A percentile compares a stretch with the other conserved stretches of the same genome.
These are phyloP conservation scores for Rhopilema esculentum DNA, from an alignment of 30 jellyfish, hydroid and myxozoan species.

Conservation along the genomic window DNA sequence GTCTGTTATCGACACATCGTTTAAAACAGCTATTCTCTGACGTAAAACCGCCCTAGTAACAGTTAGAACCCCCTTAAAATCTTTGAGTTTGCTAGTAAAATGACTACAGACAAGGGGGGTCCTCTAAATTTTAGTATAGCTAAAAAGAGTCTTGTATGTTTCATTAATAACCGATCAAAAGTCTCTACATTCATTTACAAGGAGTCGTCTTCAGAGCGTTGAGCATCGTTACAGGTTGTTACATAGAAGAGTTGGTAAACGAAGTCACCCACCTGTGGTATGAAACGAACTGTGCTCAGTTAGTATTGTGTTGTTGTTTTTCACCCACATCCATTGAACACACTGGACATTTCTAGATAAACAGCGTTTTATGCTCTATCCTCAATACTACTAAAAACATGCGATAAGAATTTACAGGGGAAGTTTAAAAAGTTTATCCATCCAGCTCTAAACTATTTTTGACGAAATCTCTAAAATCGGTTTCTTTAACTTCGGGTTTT, in stretches of 20 bases:
- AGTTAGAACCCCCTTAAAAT: neutral
- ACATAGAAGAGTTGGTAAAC: neutral
- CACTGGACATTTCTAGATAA: no score
- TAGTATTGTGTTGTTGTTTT: neutral
- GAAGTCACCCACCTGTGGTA: neutral
- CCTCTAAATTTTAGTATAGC: neutral
- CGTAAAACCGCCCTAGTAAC: neutral
- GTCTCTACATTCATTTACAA: neutral
- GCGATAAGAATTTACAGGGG: no score
- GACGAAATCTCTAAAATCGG: no score
- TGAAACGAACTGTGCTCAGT: neutral
- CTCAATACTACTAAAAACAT: no score
- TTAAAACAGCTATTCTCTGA: neutral
- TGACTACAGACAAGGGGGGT: neutral
- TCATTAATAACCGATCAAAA: neutral
- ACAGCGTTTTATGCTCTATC: no score
- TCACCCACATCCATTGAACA: no score
- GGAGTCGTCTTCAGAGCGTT: neutral
- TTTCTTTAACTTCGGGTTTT: no score
- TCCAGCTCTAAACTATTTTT: no score
- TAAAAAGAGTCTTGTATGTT: neutral
- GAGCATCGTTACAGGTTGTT: neutral
- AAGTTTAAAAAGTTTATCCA: no score
- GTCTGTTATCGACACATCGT: neutral
- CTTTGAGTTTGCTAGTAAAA: neutral